Evolutionary conservation across 2,888 invertebrate species (phyloP), one percentile per base, ranked within the genome.

Genomic region (Diarsia dahlii): DNA sequence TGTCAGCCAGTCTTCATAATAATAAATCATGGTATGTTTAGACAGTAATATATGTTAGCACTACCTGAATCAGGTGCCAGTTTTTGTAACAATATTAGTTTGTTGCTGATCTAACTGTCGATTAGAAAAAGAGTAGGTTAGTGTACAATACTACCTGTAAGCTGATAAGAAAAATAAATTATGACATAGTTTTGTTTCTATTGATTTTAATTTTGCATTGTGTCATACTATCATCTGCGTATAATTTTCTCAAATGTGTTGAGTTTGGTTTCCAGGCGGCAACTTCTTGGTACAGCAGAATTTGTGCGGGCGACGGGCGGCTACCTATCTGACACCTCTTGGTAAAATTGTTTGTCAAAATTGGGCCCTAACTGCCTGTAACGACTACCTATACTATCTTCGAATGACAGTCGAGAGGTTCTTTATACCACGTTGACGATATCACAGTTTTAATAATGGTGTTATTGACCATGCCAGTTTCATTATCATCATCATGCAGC

Each of bases 11-110:
- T 68, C 62, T 64, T 62, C 70, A 20, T 9, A 46, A 23, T 71
- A 62, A 86, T 86, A 76, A 75, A 85, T 85, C 82, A 81, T 81
- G 28, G 65, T 77, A 48, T 69, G 75, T 71, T 78, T 75, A 66
- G 79, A 83, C 86, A 78, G 50, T 86, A 69, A 74, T 83, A 46
- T 71, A 78, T 74, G 86, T 83, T 39, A 62, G 39, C 60, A 73
- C 84, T 83, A 83, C 79, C 64, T 66, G 79, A 34, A 74, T 46
- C 64, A 71, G 28, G 39, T 50, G 52, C 56, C 48, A 3, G 66
- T 56, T 86, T 78, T 68, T 52, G 15, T 68, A 20, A 52, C 50
- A 62, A 58, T 56, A 74, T 64, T 34, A 82, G 68, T 71, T 62
- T 12, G 4, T 71, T 68, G 50, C 45, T 50, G 45, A 63, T 45